Conservation (phyloP, 2,888 invertebrate species). For the Anticlea derivata region DNA sequence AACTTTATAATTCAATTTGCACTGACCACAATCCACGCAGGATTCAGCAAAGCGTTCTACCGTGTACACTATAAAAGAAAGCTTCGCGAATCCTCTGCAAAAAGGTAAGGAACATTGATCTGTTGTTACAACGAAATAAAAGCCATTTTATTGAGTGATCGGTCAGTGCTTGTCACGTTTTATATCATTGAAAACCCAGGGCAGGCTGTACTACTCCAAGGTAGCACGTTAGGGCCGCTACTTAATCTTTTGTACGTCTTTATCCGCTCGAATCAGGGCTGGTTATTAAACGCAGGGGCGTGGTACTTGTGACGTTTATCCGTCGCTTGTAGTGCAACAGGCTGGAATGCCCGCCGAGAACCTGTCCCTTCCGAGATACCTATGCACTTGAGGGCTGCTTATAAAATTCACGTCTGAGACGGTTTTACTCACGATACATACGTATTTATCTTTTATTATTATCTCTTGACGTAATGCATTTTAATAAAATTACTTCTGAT, state of each 20-base stretch:
- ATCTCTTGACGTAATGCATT: slow-evolving; percentile 15
- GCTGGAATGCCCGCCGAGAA: slow-evolving; percentile 75
- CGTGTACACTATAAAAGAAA: slow-evolving; percentile 58
- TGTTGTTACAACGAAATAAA: slow-evolving; percentile 72
- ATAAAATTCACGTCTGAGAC: slow-evolving; percentile 67
- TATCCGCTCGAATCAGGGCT: slow-evolving; percentile 55
- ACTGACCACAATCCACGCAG: slow-evolving; percentile 45
- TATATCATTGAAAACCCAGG: slow-evolving; percentile 64
- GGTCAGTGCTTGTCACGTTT: slow-evolving; percentile 71
- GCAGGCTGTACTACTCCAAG: slow-evolving; percentile 61
- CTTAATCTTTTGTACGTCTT: slow-evolving; percentile 56
- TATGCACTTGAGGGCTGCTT: slow-evolving; percentile 65
- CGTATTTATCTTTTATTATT: slow-evolving; percentile 21
- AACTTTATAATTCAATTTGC: slow-evolving; percentile 58
- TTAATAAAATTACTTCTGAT: slow-evolving; percentile 9
- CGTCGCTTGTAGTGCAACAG: slow-evolving; percentile 43
- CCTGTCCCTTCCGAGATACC: slow-evolving; percentile 72
- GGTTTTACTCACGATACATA: slow-evolving; percentile 39
- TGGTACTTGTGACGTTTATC: slow-evolving; percentile 48
- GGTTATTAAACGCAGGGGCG: slow-evolving; percentile 42
- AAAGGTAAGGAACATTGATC: slow-evolving; percentile 70
- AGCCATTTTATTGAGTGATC: slow-evolving; percentile 78
- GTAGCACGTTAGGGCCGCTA: slow-evolving; percentile 46
- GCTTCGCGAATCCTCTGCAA: slow-evolving; percentile 51
- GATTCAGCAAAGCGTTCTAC: slow-evolving; percentile 63